Percentiles rank a stretch among this genome's conserved stretches.
Conservation (phyloP, 2,888 invertebrate genomes). For the Tetramorium bicarinatum region DNA sequence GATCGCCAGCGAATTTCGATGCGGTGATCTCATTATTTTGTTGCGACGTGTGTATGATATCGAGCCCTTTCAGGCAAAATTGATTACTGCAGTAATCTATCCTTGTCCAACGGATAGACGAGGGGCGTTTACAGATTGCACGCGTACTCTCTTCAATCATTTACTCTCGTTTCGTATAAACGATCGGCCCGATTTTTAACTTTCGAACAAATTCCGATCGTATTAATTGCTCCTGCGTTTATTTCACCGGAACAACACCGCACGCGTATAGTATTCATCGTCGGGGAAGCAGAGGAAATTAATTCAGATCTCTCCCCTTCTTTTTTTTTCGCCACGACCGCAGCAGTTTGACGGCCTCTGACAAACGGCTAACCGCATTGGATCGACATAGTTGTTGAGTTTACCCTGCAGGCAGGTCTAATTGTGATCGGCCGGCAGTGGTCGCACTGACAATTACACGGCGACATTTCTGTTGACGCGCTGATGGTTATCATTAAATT, state of each 20-base stretch:
- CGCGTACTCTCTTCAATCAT: conserved; percentile 49
- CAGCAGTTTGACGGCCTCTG: conserved; percentile 38
- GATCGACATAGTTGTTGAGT: conserved; percentile 23
- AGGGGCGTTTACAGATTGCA: conserved; percentile 39
- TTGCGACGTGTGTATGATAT: conserved; percentile 50
- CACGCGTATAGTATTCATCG: not conserved
- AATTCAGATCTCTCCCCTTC: not conserved
- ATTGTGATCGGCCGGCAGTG: conserved; percentile 45
- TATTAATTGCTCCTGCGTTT: conserved; percentile 42
- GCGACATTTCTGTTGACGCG: conserved; percentile 45
- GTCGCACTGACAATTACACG: conserved; percentile 48
- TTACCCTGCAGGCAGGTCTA: conserved; percentile 42
- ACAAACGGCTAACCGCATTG: conserved; percentile 46
- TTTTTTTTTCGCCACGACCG: conserved; percentile 1
- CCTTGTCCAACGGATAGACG: conserved; percentile 29
- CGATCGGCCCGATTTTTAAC: conserved; percentile 50
- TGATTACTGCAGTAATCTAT: conserved; percentile 47
- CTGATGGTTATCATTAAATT: conserved; percentile 54
- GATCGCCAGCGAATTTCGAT: conserved; percentile 31
- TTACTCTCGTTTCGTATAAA: conserved; percentile 46
- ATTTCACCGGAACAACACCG: conserved; percentile 33
- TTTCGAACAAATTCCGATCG: conserved; percentile 41
- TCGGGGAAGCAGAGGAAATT: conserved; percentile 16
- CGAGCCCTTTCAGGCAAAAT: conserved; percentile 46
- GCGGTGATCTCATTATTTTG: conserved; percentile 45